phyloP scores from a whole-genome alignment of 2,797 vertebrate species.

The Darevskia mixta region DNA sequence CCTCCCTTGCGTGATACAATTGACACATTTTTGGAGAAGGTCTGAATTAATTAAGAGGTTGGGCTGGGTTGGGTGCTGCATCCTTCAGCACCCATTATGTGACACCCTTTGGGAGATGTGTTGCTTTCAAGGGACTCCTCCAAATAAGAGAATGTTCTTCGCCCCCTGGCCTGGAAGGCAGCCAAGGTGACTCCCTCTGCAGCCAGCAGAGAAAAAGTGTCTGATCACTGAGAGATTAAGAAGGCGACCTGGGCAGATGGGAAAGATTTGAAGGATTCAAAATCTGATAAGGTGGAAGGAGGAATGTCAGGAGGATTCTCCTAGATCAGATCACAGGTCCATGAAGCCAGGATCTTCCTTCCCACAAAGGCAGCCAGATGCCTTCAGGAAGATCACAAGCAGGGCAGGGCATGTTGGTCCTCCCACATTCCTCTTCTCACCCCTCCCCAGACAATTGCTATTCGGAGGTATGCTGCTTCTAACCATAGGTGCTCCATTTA shows the following conservation, averaged over 20 bases:
- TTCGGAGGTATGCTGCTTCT: too few relatives aligned
- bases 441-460: not conserved
- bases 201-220: not conserved
- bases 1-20: not conserved
- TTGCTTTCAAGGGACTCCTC: not conserved
- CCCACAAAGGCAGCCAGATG: not conserved
- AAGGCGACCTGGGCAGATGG: not conserved
- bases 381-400: not conserved
- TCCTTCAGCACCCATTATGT: not conserved
- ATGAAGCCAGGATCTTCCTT: not conserved
- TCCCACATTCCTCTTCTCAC: not conserved
- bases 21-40: slow-evolving; percentile 6
- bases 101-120: not conserved
- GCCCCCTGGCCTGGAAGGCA: not conserved
- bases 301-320: not conserved
- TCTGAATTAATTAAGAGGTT: not conserved
- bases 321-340: too few relatives aligned
- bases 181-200: not conserved
- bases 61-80: not conserved
- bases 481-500: not conserved
- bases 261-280: too few relatives aligned
- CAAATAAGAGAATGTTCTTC: not conserved
- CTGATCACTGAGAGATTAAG: not conserved
- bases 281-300: not conserved
- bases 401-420: not conserved